Evolutionary conservation across 2,888 invertebrate species (phyloP).

Genomic region (Drosophila nigricruria): DNA sequence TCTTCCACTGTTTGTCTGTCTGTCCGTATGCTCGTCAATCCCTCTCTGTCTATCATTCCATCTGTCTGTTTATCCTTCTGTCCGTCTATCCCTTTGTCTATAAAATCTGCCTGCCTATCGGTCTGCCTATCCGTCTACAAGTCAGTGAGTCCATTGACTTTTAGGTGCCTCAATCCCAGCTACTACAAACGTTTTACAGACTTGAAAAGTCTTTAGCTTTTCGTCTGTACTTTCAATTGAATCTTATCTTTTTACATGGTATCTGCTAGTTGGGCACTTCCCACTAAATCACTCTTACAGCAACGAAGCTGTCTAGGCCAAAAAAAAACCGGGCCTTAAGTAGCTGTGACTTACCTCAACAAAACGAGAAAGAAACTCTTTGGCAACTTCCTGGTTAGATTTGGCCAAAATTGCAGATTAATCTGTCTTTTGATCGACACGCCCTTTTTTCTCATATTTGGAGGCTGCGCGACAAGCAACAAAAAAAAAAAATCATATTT

Average conservation of each 20-base stretch:
- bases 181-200: no score
- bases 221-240: no score
- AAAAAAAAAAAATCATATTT: constrained; percentile 34
- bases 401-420: constrained; percentile 50
- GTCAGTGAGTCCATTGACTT: no score
- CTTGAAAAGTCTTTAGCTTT: no score
- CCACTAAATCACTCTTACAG: not conserved
- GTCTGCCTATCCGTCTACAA: not conserved
- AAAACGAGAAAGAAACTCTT: constrained; percentile 13
- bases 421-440: constrained; percentile 67
- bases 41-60: not conserved
- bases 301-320: constrained; percentile 22
- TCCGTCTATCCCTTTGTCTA: not conserved
- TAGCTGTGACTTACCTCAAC: constrained; percentile 68
- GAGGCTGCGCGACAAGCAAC: constrained; percentile 64
- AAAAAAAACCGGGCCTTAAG: constrained; percentile 27
- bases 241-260: not conserved
- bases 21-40: not conserved
- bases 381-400: constrained; percentile 64
- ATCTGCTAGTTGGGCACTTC: not conserved
- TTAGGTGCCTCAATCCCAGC: no score
- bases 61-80: not conserved
- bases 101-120: not conserved
- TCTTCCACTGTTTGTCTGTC: no score
- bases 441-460: constrained; percentile 61